Evolutionary conservation across 2,797 vertebrate species (phyloP).

Genomic region (Rhynchotus rufescens): DNA sequence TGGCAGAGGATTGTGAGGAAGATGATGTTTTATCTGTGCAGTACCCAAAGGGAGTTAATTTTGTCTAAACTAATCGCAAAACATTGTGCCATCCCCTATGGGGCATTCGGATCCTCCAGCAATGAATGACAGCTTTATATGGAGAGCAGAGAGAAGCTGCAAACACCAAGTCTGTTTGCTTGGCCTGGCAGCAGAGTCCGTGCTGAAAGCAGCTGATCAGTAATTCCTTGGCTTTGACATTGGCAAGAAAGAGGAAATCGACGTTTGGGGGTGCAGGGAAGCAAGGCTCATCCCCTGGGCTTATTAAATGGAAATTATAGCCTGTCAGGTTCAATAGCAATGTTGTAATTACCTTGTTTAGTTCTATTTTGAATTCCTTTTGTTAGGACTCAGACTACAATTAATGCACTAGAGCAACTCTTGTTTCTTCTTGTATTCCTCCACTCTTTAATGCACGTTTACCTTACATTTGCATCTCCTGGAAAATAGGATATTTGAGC

Average conservation of each 20-base stretch:
- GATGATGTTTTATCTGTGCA: background rate
- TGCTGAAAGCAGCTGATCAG: background rate
- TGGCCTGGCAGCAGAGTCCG: background rate
- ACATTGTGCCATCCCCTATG: background rate
- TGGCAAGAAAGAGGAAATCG: background rate
- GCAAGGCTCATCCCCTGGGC: background rate
- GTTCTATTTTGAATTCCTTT: constrained; percentile 64
- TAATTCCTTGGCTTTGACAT: background rate
- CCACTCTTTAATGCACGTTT: background rate
- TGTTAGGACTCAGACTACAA: constrained; percentile 40
- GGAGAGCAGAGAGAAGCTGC: background rate
- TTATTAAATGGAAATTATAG: constrained; percentile 66
- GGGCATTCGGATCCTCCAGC: background rate
- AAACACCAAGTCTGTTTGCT: background rate
- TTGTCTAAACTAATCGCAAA: background rate
- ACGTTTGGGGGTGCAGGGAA: constrained; percentile 38
- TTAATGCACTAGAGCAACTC: constrained; percentile 52
- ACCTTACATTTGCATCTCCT: background rate
- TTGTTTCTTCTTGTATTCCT: constrained; percentile 58
- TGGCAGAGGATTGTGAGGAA: background rate
- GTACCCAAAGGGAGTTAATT: background rate
- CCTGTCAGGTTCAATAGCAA: constrained; percentile 46
- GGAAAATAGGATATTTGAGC: background rate
- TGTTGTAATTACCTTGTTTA: constrained; percentile 66
- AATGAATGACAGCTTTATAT: background rate